A percentile compares a stretch with the other conserved stretches of the same genome.
Evolutionary conservation across 2,888 invertebrate species (phyloP).

Genomic region (Standfussiana lucernea): DNA sequence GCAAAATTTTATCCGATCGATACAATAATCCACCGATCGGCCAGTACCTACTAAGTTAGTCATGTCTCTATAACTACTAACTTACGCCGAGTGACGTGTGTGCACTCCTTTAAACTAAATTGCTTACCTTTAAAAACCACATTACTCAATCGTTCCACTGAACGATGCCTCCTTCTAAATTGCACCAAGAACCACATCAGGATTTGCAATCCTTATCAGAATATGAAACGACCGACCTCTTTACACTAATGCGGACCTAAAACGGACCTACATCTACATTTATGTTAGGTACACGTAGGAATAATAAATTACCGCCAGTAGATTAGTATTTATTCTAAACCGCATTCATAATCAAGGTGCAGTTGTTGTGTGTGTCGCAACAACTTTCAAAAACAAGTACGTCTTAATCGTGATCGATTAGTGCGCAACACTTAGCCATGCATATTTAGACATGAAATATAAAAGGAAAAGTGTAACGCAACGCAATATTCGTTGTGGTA

Average conservation of each 20-base stretch:
- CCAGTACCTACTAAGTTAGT: background rate
- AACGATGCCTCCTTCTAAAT: slow-evolving; percentile 44
- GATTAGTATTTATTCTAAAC: slow-evolving; percentile 49
- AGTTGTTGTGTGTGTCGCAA: slow-evolving; percentile 48
- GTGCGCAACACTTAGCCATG: slow-evolving; percentile 59
- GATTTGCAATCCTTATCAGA: slow-evolving; percentile 53
- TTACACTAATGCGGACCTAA: slow-evolving; percentile 31
- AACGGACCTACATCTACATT: slow-evolving; percentile 33
- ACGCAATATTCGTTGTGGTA: slow-evolving; percentile 74
- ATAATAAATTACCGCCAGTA: slow-evolving; percentile 37
- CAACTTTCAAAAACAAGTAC: slow-evolving; percentile 59
- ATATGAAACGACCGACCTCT: slow-evolving; percentile 49
- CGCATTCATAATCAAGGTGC: slow-evolving; percentile 39
- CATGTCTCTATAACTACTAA: background rate
- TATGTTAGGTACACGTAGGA: slow-evolving; percentile 30
- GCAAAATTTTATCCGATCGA: slow-evolving; percentile 7
- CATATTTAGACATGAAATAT: slow-evolving; percentile 66
- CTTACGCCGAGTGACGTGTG: slow-evolving; percentile 1
- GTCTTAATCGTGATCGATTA: slow-evolving; percentile 64
- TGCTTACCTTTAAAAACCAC: slow-evolving; percentile 39
- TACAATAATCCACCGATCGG: slow-evolving; percentile 5
- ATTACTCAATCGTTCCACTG: slow-evolving; percentile 46
- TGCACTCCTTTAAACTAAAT: slow-evolving; percentile 20
- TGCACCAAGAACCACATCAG: slow-evolving; percentile 46
- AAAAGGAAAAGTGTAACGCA: slow-evolving; percentile 70